These are phyloP conservation scores for Aptenodytes patagonicus DNA, from an alignment of 2,113 vertebrate species.

Conservation along the genomic window DNA sequence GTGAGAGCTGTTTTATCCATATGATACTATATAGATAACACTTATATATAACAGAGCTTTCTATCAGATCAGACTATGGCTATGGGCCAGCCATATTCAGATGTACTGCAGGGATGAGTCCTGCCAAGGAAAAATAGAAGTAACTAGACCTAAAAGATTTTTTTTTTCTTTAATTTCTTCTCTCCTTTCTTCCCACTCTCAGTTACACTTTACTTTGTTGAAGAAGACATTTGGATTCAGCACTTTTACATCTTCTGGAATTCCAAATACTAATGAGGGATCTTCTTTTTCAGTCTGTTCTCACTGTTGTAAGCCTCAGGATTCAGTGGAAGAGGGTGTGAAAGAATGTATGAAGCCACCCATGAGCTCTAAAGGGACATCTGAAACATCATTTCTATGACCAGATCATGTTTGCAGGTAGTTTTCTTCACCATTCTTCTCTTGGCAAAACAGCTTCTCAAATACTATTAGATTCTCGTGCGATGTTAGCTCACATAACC, in stretches of 20 bases:
- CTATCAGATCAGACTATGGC: background rate
- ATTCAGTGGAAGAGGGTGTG: background rate
- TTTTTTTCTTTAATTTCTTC: background rate
- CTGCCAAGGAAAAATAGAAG: background rate
- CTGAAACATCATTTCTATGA: slow-evolving; percentile 34
- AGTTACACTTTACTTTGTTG: background rate
- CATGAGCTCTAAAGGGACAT: background rate
- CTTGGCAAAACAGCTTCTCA: background rate
- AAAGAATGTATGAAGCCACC: background rate
- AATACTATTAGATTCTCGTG: background rate
- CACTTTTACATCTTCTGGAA: background rate
- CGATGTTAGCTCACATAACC: background rate
- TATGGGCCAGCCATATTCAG: background rate
- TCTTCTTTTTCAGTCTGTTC: slow-evolving; percentile 41
- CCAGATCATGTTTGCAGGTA: slow-evolving; percentile 5
- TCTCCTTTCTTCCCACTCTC: background rate
- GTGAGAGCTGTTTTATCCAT: background rate
- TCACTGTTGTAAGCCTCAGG: background rate
- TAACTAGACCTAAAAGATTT: background rate
- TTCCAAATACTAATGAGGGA: background rate
- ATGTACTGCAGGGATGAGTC: background rate
- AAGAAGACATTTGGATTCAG: background rate
- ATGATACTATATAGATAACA: background rate
- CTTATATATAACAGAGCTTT: background rate
- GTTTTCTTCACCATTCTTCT: background rate